Conservation (phyloP, 2,888 invertebrate species). For the Tetrapedia diversipes region DNA sequence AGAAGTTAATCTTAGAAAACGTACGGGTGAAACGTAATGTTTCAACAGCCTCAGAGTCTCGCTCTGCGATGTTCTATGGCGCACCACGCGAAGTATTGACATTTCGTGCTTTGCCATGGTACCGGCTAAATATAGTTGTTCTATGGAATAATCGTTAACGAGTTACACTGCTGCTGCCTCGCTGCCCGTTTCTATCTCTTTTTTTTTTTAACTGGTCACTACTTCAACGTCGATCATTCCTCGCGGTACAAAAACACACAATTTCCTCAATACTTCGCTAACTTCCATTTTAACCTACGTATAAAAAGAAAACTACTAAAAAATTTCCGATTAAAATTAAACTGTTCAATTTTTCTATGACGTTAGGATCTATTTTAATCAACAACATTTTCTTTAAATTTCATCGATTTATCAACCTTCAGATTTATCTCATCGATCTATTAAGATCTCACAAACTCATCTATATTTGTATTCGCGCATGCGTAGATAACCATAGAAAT, state of each 20-base stretch:
- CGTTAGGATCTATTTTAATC: too few species aligned
- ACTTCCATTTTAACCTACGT: too few species aligned
- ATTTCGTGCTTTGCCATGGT: slow-evolving; percentile 35
- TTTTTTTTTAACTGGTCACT: slow-evolving; percentile 10
- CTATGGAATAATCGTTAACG: slow-evolving; percentile 41
- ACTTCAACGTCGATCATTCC: neutral
- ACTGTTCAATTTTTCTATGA: too few species aligned
- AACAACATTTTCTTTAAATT: too few species aligned
- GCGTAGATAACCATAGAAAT: too few species aligned
- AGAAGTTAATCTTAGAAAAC: neutral
- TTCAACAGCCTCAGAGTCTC: neutral
- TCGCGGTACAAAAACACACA: neutral
- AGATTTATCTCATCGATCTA: too few species aligned
- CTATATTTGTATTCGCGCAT: too few species aligned
- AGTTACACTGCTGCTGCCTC: slow-evolving; percentile 23
- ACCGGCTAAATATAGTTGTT: slow-evolving; percentile 44
- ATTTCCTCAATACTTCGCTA: too few species aligned
- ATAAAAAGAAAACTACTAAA: too few species aligned
- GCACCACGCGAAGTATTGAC: slow-evolving; percentile 40
- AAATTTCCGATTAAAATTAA: too few species aligned
- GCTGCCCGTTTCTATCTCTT: slow-evolving; percentile 12
- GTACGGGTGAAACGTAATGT: neutral
- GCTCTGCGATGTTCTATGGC: slow-evolving; percentile 9
- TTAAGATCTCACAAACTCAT: too few species aligned
- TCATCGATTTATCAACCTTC: too few species aligned